Conservation (phyloP, 2,113 vertebrate genomes). For the Cacatua alba region DNA sequence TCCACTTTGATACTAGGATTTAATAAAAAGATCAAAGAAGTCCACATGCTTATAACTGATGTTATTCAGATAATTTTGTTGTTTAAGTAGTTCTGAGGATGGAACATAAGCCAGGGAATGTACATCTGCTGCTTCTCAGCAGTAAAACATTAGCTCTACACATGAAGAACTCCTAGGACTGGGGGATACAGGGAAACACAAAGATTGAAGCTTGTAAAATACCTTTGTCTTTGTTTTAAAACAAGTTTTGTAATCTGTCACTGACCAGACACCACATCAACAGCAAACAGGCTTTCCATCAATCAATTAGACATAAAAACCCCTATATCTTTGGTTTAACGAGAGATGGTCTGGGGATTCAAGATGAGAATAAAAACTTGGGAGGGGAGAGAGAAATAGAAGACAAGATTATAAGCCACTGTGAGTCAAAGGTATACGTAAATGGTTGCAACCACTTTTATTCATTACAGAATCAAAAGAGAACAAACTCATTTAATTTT, state of each 20-base stretch:
- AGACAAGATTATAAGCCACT: neutral
- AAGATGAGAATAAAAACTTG: neutral
- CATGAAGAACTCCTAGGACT: neutral
- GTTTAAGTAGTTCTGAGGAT: neutral
- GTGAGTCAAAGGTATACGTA: neutral
- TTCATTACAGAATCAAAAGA: neutral
- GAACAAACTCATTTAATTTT: constrained; percentile 25
- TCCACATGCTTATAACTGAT: neutral
- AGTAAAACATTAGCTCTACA: neutral
- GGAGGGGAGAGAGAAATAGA: neutral
- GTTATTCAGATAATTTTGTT: neutral
- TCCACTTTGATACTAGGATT: constrained; percentile 31
- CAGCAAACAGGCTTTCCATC: neutral
- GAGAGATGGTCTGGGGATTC: neutral
- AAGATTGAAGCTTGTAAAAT: neutral
- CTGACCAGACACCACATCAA: neutral
- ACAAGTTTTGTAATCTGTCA: neutral
- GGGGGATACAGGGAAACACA: neutral
- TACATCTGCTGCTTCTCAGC: neutral
- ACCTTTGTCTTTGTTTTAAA: neutral
- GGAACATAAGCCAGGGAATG: neutral
- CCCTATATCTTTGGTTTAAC: neutral
- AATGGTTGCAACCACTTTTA: neutral
- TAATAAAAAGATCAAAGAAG: constrained; percentile 26
- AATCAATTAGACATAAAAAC: neutral